Base-by-base conservation (phyloP, 1,140 invertebrate genomes). In the Sipha flava region DNA sequence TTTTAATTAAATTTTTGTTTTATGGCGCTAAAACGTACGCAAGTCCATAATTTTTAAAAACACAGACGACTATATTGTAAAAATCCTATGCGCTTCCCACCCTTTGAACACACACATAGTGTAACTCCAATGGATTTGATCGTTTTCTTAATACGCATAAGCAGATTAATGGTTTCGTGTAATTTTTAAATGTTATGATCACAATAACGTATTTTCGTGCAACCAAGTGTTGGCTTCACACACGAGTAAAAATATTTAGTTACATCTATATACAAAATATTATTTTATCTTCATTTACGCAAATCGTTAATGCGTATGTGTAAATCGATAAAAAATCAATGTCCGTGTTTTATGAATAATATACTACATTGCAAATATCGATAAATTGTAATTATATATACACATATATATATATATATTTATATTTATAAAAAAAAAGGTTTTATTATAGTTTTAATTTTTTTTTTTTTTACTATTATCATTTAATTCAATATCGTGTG, bases 1-100 rank as follows among this genome's bases (percentile, higher is more conserved):
- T 37, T 64, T 64, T 64, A 64, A 64, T 64, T 64, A 64, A 64
- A 64, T 37, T 64, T 64, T 64, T 64, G 59, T 64, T 64, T 64
- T 64, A 64, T 37, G 31, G 59, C 18, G 59, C 34, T 37, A 37
- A 64, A 64, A 37, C 18, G n/a, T 64, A 64, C 16, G 7, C 9
- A 12, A 64, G 29, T 21, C 29, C 31, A 64, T 64, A 64, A 37
- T 64, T 59, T 59, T 59, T 59, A 59, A 59, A 59, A 59, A 59
- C 59, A 21, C 29, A 3, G 5, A 64, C 31, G 31, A 18, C 31
- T 18, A 37, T 64, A 64, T 64, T 34, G 59, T 9, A 1, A 64
- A 21, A n/a, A 64, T 64, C 21, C 59, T 29, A 18, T 64, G 21
- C 57, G 29, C 16, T 62, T n/a, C 29, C 57, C 57, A 34, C 57